Conservation (phyloP, 2,113 vertebrate genomes). For the Eublepharis macularius region DNA sequence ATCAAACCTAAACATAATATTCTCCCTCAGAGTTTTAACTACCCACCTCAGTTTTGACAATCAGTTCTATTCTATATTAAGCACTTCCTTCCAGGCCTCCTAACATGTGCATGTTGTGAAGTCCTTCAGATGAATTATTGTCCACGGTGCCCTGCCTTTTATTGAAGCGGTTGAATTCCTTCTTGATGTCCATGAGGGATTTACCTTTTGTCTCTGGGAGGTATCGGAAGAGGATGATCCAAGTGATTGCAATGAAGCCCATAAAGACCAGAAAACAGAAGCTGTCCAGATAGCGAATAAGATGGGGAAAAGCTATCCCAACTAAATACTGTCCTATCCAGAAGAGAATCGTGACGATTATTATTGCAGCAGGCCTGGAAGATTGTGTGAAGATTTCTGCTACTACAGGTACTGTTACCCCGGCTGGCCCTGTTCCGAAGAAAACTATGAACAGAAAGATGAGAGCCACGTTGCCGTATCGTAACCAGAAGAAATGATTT, state of each 20-base stretch:
- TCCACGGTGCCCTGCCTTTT: constrained; percentile 53
- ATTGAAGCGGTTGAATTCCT: constrained; percentile 72
- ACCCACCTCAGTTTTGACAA: too few relatives aligned
- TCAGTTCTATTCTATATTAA: neutral
- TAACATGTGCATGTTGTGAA: neutral
- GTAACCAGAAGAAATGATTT: constrained; percentile 71
- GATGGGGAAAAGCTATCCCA: constrained; percentile 42
- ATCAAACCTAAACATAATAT: too few relatives aligned
- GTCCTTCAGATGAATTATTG: neutral
- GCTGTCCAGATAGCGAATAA: constrained; percentile 44
- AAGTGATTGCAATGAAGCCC: constrained; percentile 51
- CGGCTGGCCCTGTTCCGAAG: constrained; percentile 65
- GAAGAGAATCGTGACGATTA: constrained; percentile 10
- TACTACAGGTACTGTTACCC: neutral
- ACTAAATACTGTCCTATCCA: constrained; percentile 30
- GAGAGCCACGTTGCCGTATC: constrained; percentile 76
- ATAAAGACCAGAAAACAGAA: constrained; percentile 80
- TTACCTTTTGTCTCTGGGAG: constrained; percentile 75
- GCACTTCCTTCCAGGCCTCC: neutral
- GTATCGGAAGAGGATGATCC: constrained; percentile 60
- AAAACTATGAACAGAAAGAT: constrained; percentile 73
- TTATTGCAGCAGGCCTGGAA: constrained; percentile 28
- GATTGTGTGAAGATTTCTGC: constrained; percentile 34
- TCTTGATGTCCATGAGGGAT: constrained; percentile 69
- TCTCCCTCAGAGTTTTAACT: too few relatives aligned